Evolutionary conservation across 2,888 invertebrate species (phyloP), one percentile per base, ranked within the genome.

Genomic region (Venustoraphidia nigricollis): DNA sequence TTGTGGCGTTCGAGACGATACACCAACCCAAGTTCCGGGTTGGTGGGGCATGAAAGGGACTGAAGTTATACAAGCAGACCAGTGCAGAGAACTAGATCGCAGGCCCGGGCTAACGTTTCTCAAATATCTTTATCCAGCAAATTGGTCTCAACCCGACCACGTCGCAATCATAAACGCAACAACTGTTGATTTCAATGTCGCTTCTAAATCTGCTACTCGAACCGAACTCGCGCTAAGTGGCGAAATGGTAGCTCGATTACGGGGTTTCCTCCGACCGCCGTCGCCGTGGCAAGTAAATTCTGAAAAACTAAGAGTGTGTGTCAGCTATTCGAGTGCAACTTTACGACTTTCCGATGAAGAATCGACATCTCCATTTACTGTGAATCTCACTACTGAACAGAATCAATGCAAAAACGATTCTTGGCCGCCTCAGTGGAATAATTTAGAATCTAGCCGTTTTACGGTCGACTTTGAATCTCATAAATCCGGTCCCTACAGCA

Each of bases 11-110:
- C 66, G 75, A 51, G 88, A 89, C 60, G 87, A 87, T 58, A 84
- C 84, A 17, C 83, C 84, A 1, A 83, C 84, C 9, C 83, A 84
- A 60, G 81, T 82, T 54, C 81, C 83, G 0, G 89, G 88, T 1
- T 93, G 92, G 92, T 93, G 93, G 93, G 90, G 90, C 3, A 68
- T 80, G 1, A 82, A 84, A 51, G 91, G 90, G 14, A 74, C 75
- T 4, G 76, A 76, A 60, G 62, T 67, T 11, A 50, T 62, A 8
- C 69, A 71, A 38, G 81, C 90, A 0, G 79, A 83, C 35, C 79
- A 87, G 60, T 94, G 94, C 60, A 81, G 87, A 50, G 70, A 76
- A 45, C 67, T 81, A 55, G 89, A 89, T 63, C 80, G 80, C 53
- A 74, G 91, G 27, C 91, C 94, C 0, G 95, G 94, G 0, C 71